Conservation (phyloP, 2,797 vertebrate genomes). For the Chromis chromis region DNA sequence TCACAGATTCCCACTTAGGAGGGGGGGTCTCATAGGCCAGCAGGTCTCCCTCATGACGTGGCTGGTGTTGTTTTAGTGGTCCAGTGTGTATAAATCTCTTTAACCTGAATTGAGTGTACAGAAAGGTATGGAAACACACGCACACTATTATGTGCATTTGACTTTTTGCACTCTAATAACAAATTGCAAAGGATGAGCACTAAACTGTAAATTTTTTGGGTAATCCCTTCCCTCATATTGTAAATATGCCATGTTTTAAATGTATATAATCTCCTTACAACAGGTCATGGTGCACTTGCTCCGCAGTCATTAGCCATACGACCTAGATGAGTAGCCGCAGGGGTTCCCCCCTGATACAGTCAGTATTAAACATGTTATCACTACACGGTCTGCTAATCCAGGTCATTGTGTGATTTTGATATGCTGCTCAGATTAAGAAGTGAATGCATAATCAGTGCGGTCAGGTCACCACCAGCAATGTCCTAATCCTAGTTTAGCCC, state of each 20-base stretch:
- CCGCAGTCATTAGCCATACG: conserved; percentile 47
- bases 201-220: background rate
- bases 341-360: conserved; percentile 28
- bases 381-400: conserved; percentile 30
- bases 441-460: conserved; percentile 56
- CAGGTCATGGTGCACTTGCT: conserved; percentile 18
- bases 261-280: conserved; percentile 50
- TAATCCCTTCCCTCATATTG: conserved; percentile 8
- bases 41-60: conserved; percentile 28
- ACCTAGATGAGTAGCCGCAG: conserved; percentile 29
- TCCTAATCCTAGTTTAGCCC: conserved; percentile 79
- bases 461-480: conserved; percentile 61
- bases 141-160: background rate
- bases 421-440: conserved; percentile 63
- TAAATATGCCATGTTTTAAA: conserved; percentile 33
- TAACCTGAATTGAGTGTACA: background rate
- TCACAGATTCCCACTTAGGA: conserved; percentile 30
- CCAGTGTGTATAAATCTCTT: conserved; percentile 30
- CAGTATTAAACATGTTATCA: conserved; percentile 35
- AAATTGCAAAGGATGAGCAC: background rate
- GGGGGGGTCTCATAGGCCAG: conserved; percentile 13
- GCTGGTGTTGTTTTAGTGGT: conserved; percentile 29
- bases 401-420: conserved; percentile 66
- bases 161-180: background rate
- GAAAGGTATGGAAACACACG: conserved; percentile 2